These are phyloP conservation scores for Protonemura montana DNA, from an alignment of 2,888 invertebrate species.

Conservation along the genomic window DNA sequence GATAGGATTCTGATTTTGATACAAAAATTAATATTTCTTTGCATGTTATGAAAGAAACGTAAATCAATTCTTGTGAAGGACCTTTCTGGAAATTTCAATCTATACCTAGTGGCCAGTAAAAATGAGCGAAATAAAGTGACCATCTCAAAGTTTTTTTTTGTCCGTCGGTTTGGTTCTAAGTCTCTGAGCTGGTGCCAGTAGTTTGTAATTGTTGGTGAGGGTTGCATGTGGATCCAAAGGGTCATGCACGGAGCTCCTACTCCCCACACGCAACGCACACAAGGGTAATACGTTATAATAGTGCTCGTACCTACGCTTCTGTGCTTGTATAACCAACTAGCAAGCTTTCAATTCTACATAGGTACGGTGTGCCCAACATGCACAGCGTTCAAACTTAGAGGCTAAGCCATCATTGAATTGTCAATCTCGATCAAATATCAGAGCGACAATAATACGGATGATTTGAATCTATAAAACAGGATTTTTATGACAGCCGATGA, in stretches of 20 bases:
- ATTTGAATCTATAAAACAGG: conserved; percentile 14
- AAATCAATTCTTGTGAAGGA: background rate
- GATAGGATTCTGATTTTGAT: background rate
- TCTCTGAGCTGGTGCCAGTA: background rate
- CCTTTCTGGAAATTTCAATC: background rate
- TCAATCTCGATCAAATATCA: background rate
- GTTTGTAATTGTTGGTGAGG: conserved; percentile 18
- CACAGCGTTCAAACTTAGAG: conserved; percentile 19
- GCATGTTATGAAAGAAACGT: background rate
- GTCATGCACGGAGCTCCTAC: background rate
- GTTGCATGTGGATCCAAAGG: conserved; percentile 10
- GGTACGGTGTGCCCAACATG: background rate
- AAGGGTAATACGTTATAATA: conserved; percentile 26
- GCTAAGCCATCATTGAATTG: background rate
- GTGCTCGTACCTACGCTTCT: background rate
- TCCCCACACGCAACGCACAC: conserved; percentile 15
- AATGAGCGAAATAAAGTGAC: background rate
- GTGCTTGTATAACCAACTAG: background rate
- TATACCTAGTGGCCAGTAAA: background rate
- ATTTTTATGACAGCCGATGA: background rate
- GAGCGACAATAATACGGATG: background rate
- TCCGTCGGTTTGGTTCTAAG: background rate
- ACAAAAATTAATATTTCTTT: background rate
- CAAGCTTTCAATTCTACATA: background rate
- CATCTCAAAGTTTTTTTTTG: background rate